Evolutionary conservation across 2,113 vertebrate species (phyloP).

Genomic region (Antechinus stuartii): DNA sequence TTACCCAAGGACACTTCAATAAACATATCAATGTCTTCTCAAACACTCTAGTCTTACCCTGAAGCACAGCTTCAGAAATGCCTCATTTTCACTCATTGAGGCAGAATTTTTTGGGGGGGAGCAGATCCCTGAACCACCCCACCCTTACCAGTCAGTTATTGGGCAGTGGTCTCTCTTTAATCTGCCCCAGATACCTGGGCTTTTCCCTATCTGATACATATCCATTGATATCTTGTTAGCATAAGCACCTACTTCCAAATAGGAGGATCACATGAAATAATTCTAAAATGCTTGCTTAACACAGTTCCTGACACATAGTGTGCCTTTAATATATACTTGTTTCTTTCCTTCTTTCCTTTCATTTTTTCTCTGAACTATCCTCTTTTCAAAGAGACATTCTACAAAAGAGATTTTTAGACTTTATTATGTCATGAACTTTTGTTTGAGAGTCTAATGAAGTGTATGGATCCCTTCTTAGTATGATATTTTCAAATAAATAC

Average conservation of each 20-base stretch:
- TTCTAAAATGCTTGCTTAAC: not conserved
- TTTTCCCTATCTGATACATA: not conserved
- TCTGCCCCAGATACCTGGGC: not conserved
- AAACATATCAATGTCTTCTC: not conserved
- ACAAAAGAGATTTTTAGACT: not conserved
- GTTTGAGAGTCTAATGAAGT: not conserved
- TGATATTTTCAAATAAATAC: no score
- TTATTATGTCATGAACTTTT: not conserved
- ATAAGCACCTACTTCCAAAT: not conserved
- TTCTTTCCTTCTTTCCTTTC: not conserved
- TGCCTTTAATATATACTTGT: not conserved
- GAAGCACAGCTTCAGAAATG: not conserved
- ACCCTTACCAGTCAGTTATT: not conserved
- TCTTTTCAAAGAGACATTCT: not conserved
- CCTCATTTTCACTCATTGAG: not conserved
- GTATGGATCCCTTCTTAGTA: not conserved
- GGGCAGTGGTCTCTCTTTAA: not conserved
- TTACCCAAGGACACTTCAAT: not conserved
- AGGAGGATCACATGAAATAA: not conserved
- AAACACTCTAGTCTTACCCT: not conserved
- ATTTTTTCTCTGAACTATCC: not conserved
- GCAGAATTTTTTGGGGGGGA: not conserved
- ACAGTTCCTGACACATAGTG: not conserved
- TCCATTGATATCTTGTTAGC: not conserved
- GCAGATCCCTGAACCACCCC: not conserved